Evolutionary conservation across 2,888 invertebrate genomes (phyloP), one percentile per base, ranked within the genome.

Genomic region (Maniola hyperantus): DNA sequence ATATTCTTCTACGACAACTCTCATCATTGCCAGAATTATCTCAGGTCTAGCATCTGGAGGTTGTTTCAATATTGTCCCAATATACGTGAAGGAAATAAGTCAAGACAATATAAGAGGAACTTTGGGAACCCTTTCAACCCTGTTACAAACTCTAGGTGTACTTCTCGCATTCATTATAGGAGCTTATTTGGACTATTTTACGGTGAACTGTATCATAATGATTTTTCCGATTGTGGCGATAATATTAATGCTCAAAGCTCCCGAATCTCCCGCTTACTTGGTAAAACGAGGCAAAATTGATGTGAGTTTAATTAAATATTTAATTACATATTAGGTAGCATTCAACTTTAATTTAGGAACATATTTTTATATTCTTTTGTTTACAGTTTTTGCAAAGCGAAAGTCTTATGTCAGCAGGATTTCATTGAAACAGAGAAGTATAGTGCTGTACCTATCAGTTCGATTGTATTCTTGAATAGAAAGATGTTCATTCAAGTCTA

Each of bases 211-310:
- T 72, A 66, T 81, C 0, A 74, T 78, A 2, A 54, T 83, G 1
- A 72, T 68, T 13, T 15, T 84, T 6, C 81, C 84, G 0, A 46
- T 83, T 2, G 0, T 82, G 8, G 78, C 77, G 2, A 71, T 79
- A 0, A 26, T 80, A 0, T 20, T 81, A 15, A 79, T 87, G 72
- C 15, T 83, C 39, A 78, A 74, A 58, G 82, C 82, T 42, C 89
- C 89, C 0, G 89, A 89, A 66, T 86, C 89, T 0, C 89, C 89
- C 8, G 79, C 83, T 1, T 88, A 77, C 65, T 73, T 88, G 53
- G 77, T 89, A 2, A 87, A 87, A 48, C 72, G 73, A 18, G 84
- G 83, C 1, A 80, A 80, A 63, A 72, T 70, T 59, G 77, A 85
- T 34, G 89, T 89, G 69, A 79, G 79, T 77, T 18, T 33, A 18